phyloP scores from a whole-genome alignment of 2,113 vertebrate species.

The Emydura subglobosa region DNA sequence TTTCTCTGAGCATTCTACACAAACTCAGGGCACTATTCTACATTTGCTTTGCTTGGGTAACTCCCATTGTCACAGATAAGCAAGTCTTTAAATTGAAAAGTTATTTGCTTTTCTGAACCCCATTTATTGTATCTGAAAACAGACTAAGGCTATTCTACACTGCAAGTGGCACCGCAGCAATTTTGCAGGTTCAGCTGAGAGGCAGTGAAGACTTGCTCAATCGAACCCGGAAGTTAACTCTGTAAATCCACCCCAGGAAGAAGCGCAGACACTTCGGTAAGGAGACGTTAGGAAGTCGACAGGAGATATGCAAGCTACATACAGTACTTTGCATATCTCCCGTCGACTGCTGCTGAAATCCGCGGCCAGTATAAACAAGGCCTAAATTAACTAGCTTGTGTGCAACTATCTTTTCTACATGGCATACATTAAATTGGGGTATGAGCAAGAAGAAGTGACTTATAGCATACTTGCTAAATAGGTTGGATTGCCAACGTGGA shows the following conservation, averaged over 20 bases:
- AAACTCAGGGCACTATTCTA: not conserved
- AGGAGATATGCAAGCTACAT: too few relatives aligned
- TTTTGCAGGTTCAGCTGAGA: too few relatives aligned
- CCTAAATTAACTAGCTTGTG: not conserved
- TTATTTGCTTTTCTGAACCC: not conserved
- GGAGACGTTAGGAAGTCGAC: too few relatives aligned
- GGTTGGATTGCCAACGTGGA: not conserved
- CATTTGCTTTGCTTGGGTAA: not conserved
- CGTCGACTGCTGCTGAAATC: too few relatives aligned
- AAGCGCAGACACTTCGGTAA: too few relatives aligned
- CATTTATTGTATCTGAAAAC: not conserved
- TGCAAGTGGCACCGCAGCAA: too few relatives aligned
- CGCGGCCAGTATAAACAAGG: too few relatives aligned
- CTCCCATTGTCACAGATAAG: not conserved
- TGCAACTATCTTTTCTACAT: not conserved
- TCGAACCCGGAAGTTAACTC: too few relatives aligned
- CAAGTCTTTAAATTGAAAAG: not conserved
- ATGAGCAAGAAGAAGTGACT: not conserved
- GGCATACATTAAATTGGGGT: not conserved
- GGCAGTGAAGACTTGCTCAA: too few relatives aligned
- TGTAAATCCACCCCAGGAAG: too few relatives aligned
- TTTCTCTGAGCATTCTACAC: not conserved
- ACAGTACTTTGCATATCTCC: too few relatives aligned
- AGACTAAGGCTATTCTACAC: not conserved
- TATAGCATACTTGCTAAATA: not conserved